Base-by-base conservation (phyloP, 2,797 vertebrate species). In the Poeciliopsis presidionis region DNA sequence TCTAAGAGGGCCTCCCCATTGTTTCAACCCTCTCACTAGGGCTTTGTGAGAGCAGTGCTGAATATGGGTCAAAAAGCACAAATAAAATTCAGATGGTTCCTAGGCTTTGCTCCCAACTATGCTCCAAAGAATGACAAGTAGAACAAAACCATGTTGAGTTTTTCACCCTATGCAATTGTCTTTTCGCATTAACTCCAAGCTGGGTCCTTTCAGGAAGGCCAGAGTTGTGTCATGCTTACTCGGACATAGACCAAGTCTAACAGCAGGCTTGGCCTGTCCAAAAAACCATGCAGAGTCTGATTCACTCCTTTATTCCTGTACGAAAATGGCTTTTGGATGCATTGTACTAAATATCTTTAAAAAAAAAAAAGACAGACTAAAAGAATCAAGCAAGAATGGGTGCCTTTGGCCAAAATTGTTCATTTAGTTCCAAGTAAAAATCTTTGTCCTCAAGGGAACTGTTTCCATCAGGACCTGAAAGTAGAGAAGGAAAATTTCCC, bases 21-120 rank as follows among this genome's bases (percentile, higher is more conserved):
- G 95, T 96, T 92, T 91, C 78, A 83, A 59, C 80, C 85, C 79
- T 89, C 83, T 85, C 91, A 95, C 93, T 93, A 93, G 89, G 87
- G 90, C 91, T 92, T 92, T 94, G 94, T 95, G 92, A 94, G 92
- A 93, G 92, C 92, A 87, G 91, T 94, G 92, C 92, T 94, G 95
- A 94, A 95, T 94, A 95, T 94, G 93, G 93, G 92, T 94, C 87
- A 93, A 93, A 94, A 95, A 93, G 91, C 92, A 94, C 95, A 96
- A 95, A 95, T 90, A 94, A 95, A 94, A 94, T 95, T 95, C 93
- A 95, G 90, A 95, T 94, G 95, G 94, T 95, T 96, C 93, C 95
- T 95, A 95, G 92, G 95, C 92, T 95, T 91, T 94, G 87, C 91
- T 93, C 91, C 87, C 92, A 95, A 93, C 94, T 94, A 95, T 95